phyloP scores from a whole-genome alignment of 1,140 invertebrate species.

The Cydia splendana region DNA sequence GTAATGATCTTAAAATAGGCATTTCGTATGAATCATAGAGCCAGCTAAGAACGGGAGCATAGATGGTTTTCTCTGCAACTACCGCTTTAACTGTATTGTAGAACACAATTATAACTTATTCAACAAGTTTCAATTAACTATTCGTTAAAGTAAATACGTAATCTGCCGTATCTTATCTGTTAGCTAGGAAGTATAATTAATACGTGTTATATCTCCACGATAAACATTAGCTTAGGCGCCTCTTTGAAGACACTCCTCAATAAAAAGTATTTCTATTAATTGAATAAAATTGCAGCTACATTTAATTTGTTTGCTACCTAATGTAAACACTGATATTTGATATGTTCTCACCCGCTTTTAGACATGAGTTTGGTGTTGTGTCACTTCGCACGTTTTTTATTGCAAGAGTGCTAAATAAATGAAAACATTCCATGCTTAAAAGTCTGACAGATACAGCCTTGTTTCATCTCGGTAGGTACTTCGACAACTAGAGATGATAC shows the following conservation, averaged over 20 bases:
- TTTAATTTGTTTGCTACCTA: neutral
- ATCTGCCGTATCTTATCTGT: slow-evolving; percentile 7
- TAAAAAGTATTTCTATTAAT: neutral
- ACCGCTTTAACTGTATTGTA: neutral
- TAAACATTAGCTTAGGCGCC: slow-evolving; percentile 8
- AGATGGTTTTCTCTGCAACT: neutral
- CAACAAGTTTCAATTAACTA: slow-evolving; percentile 2
- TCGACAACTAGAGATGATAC: slow-evolving; percentile 41
- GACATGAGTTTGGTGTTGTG: neutral
- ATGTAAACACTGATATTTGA: neutral
- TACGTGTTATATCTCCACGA: slow-evolving; percentile 21
- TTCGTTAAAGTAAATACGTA: slow-evolving; percentile 15
- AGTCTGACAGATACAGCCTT: slow-evolving; percentile 17
- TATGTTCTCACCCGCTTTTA: neutral
- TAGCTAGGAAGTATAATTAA: slow-evolving; percentile 20
- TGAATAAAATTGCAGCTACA: neutral
- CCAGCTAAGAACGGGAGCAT: neutral
- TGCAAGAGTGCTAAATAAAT: slow-evolving; percentile 8
- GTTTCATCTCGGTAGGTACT: slow-evolving; percentile 15
- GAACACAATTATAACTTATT: slow-evolving; percentile 3
- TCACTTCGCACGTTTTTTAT: neutral
- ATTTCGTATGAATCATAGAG: neutral
- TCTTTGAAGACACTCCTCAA: neutral
- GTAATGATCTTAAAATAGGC: slow-evolving; percentile 10
- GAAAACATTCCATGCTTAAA: neutral